phyloP scores from a whole-genome alignment of 2,113 vertebrate genomes.

The Lontra canadensis region DNA sequence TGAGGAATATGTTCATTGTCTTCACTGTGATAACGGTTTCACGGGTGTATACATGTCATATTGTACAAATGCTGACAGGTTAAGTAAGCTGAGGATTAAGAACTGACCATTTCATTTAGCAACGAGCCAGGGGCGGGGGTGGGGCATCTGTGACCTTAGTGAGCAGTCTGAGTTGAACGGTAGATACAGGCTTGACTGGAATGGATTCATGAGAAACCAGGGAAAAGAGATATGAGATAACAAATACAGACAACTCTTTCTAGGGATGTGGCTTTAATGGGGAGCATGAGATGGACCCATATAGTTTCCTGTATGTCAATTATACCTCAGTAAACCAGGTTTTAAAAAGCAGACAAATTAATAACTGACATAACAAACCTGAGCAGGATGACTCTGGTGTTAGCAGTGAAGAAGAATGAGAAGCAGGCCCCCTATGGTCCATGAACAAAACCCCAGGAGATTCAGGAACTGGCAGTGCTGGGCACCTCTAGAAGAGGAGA shows the following conservation, averaged over 20 bases:
- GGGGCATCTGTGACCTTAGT: background rate
- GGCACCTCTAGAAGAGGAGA: background rate
- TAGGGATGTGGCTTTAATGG: background rate
- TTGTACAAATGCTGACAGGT: background rate
- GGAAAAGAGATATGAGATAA: background rate
- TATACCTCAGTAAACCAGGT: background rate
- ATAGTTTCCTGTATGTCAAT: background rate
- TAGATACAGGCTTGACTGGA: background rate
- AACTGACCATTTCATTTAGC: constrained; percentile 5
- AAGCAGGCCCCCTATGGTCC: background rate
- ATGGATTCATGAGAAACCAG: background rate
- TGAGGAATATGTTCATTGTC: background rate
- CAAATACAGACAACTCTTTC: background rate
- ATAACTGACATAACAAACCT: constrained; percentile 10
- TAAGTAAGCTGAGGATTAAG: background rate
- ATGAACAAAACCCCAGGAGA: background rate
- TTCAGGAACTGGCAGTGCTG: background rate
- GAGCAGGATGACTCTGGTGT: background rate
- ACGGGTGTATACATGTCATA: background rate
- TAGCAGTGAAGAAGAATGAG: background rate
- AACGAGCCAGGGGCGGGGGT: background rate
- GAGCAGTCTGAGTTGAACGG: background rate
- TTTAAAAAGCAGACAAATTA: background rate
- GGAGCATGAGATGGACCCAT: background rate
- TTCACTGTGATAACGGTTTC: background rate